Percentiles rank a stretch among this genome's conserved stretches.
Evolutionary conservation across 2,113 vertebrate genomes (phyloP).

Genomic region (Formicarius rufipectus): DNA sequence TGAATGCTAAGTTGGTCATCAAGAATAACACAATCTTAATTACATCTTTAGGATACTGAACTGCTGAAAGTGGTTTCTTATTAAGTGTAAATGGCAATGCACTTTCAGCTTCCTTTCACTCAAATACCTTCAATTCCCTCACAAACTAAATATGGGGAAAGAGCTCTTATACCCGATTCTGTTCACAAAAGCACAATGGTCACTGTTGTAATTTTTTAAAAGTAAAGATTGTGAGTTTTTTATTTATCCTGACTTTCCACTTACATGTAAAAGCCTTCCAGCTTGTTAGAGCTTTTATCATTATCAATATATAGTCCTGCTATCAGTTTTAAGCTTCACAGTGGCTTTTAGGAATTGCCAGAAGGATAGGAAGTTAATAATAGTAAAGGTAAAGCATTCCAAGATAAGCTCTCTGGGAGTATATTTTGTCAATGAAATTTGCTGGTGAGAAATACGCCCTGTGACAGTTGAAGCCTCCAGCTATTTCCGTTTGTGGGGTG

Average conservation of each 20-base stretch:
- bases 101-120: background rate
- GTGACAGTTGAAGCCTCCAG: constrained; percentile 2
- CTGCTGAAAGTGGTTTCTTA: background rate
- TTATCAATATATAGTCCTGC: background rate
- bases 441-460: background rate
- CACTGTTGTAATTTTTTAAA: background rate
- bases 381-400: background rate
- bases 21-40: constrained; percentile 16
- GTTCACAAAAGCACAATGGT: background rate
- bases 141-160: background rate
- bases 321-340: background rate
- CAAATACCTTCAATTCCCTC: background rate
- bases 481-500: constrained; percentile 3
- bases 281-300: background rate
- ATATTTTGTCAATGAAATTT: constrained; percentile 33
- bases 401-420: background rate
- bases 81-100: background rate
- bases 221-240: background rate
- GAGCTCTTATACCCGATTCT: background rate
- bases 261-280: background rate
- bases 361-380: background rate
- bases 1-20: background rate
- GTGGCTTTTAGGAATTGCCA: background rate
- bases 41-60: background rate
- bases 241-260: background rate